Evolutionary conservation across 1,140 invertebrate species (phyloP).

Genomic region (Apocrypta bakeri): DNA sequence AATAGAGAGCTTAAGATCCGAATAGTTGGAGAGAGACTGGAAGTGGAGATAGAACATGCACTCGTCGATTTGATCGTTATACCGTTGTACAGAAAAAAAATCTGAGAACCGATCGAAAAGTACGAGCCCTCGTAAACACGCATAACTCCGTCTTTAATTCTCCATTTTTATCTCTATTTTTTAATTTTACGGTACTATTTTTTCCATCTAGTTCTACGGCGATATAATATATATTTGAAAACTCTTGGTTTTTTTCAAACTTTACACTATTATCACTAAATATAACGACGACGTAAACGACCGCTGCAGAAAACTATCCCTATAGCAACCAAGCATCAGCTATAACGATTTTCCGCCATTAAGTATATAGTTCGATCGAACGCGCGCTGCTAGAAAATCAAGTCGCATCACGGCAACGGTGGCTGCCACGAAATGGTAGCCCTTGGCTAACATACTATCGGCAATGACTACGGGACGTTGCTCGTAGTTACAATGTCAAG

Average conservation of each 20-base stretch:
- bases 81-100: slow-evolving; percentile 2
- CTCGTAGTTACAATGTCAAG: background rate
- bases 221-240: background rate
- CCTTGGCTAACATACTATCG: slow-evolving; percentile 56
- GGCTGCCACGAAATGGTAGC: background rate
- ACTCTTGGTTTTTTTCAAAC: background rate
- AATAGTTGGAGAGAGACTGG: background rate
- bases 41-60: slow-evolving; percentile 44
- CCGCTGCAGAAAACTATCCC: background rate
- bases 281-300: background rate
- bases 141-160: background rate
- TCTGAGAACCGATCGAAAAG: slow-evolving; percentile 7
- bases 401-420: background rate
- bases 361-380: background rate
- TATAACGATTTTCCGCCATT: background rate
- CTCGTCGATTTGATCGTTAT: slow-evolving; percentile 37
- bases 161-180: background rate
- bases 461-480: slow-evolving; percentile 16
- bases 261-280: background rate
- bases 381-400: background rate
- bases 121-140: slow-evolving; percentile 54
- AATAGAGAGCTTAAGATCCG: slow-evolving; percentile 17
- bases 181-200: background rate
- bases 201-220: background rate
- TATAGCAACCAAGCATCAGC: background rate